Evolutionary conservation across 2,888 invertebrate genomes (phyloP).

Genomic region (Diaperis boleti): DNA sequence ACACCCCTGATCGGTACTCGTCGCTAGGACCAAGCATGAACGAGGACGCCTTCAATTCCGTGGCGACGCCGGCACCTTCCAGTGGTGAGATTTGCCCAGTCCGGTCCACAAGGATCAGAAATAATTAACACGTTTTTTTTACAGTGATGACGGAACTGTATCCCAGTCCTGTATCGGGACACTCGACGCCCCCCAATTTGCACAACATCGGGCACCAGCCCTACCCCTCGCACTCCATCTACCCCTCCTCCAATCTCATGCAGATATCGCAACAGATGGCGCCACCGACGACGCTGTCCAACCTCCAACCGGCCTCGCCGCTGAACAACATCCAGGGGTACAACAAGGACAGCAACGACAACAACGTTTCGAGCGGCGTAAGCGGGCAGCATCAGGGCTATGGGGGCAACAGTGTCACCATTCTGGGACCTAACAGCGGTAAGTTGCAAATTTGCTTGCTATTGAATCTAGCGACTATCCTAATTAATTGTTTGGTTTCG

Average conservation of each 20-base stretch:
- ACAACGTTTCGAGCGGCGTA: slow-evolving; percentile 47
- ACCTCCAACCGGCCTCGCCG: slow-evolving; percentile 64
- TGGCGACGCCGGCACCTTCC: slow-evolving; percentile 60
- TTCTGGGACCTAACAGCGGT: slow-evolving; percentile 67
- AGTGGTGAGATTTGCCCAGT: not conserved
- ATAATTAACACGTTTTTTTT: slow-evolving; percentile 47
- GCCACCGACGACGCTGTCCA: slow-evolving; percentile 40
- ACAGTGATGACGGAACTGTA: slow-evolving; percentile 57
- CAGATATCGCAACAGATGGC: slow-evolving; percentile 65
- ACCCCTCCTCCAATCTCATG: slow-evolving; percentile 66
- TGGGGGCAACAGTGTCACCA: slow-evolving; percentile 66
- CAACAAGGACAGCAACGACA: slow-evolving; percentile 56
- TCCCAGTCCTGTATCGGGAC: slow-evolving; percentile 61
- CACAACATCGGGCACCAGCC: slow-evolving; percentile 59
- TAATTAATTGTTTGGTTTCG: slow-evolving; percentile 3
- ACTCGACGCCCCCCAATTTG: slow-evolving; percentile 64
- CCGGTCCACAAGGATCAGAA: too few relatives aligned
- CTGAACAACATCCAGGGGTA: slow-evolving; percentile 47
- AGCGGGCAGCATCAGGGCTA: slow-evolving; percentile 47
- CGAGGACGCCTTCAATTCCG: slow-evolving; percentile 64
- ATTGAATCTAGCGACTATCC: too few relatives aligned
- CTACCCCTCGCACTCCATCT: slow-evolving; percentile 61
- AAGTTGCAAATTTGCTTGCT: slow-evolving; percentile 48
- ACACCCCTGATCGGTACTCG: slow-evolving; percentile 63
- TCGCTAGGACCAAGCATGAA: slow-evolving; percentile 66